Base-by-base conservation (phyloP, 2,113 vertebrate genomes). In the Lampris incognitus region DNA sequence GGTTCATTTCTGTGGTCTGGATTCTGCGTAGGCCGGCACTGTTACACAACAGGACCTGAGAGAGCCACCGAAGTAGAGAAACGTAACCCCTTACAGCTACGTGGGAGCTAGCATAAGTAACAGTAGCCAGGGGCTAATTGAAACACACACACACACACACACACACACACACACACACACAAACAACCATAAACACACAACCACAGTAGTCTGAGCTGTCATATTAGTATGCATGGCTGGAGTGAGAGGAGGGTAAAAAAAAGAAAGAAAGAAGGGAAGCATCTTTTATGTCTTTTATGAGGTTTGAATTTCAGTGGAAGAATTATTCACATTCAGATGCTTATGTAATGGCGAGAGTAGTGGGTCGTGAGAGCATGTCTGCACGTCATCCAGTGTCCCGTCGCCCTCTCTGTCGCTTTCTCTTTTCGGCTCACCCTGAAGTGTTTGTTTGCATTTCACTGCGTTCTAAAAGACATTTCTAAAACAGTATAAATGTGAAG, bases 261-360 rank as follows among this genome's bases (percentile, higher is more conserved):
- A n/a, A 39, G 69, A 42, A 57, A 78, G 69, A 62, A 54, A 81
- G 48, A 39, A 61, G 52, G 63, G 63, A 69, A 1, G 10, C 72
- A 60, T 36, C 67, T 83, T 85, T 87, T 76, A 85, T 24, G 24
- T 87, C 59, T 78, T 42, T 36, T 69, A n/a, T 3, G 69, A 81
- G 9, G 55, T 10, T 69, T 56, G 1, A 39, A 66, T 70, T 66
- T 61, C 62, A 64, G 13, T 37, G 39, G 70, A 74, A 48, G 51
- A 70, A 66, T 60, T 54, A 36, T 80, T 74, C 66, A 51, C 39
- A 46, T 48, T 52, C 60, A 24, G 38, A 7, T 8, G 39, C 24
- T 82, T 82, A 72, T 55, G 9, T 77, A 82, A 82, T 52, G 24
- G 52, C 74, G 40, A 62, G 59, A 55, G 46, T 51, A 65, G 63